These are phyloP conservation scores for Bubo blakistoni DNA, from an alignment of 2,113 vertebrate genomes.

Conservation along the genomic window DNA sequence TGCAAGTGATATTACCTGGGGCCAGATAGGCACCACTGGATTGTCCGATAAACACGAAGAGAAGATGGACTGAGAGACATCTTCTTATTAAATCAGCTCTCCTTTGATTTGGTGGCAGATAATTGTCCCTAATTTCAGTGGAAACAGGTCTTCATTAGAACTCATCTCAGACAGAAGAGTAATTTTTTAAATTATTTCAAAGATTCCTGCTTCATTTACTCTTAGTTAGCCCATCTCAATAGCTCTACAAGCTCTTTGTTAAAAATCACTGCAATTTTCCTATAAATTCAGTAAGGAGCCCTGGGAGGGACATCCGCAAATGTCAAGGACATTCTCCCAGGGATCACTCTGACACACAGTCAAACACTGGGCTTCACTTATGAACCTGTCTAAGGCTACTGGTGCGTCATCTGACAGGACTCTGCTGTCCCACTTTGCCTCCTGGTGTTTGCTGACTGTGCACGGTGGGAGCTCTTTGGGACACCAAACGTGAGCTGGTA, in stretches of 20 bases:
- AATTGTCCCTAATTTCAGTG: neutral
- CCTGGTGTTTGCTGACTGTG: neutral
- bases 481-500: neutral
- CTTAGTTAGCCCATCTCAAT: neutral
- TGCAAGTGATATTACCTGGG: neutral
- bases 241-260: neutral
- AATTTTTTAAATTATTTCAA: neutral
- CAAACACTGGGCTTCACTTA: neutral
- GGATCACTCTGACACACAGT: neutral
- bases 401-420: rapidly evolving
- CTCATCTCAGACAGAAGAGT: neutral
- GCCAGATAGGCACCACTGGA: neutral
- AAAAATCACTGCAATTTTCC: neutral
- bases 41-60: rapidly evolving
- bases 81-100: neutral
- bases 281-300: neutral
- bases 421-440: neutral
- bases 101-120: neutral
- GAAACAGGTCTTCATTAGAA: neutral
- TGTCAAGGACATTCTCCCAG: neutral
- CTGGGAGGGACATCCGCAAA: neutral
- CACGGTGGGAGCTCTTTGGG: neutral
- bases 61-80: neutral
- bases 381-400: neutral
- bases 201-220: neutral